Conservation (phyloP, 2,888 invertebrate genomes). For the Aricia artaxerxes region DNA sequence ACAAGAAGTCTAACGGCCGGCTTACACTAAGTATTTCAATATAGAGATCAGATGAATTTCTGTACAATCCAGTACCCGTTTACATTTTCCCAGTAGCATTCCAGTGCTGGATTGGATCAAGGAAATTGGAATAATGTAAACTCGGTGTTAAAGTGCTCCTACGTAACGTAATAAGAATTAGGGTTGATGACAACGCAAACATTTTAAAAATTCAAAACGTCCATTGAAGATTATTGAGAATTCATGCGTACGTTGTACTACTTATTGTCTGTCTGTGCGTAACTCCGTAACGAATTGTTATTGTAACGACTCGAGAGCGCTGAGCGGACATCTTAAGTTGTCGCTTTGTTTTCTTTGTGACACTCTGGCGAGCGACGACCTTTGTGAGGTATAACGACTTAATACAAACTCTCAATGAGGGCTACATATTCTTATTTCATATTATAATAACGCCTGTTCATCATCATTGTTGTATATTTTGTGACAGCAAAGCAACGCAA, state of each 20-base stretch:
- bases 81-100: too few species aligned
- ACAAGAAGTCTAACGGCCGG: too few species aligned
- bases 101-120: too few species aligned
- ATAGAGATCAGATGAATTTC: too few species aligned
- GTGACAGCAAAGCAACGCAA: too few species aligned
- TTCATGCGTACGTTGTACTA: not conserved
- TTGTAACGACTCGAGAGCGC: constrained; percentile 69
- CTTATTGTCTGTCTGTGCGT: constrained; percentile 47
- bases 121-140: too few species aligned
- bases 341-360: constrained; percentile 75
- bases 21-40: too few species aligned
- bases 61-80: too few species aligned
- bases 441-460: too few species aligned
- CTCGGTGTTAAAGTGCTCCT: too few species aligned
- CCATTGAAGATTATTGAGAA: not conserved
- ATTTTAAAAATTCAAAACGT: not conserved
- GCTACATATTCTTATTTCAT: not conserved
- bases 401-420: not conserved
- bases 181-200: constrained; percentile 2
- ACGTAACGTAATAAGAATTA: not conserved
- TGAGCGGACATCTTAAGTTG: constrained; percentile 70
- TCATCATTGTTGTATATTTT: too few species aligned
- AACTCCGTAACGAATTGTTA: constrained; percentile 57
- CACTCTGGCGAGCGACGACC: constrained; percentile 67
- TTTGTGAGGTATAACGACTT: constrained; percentile 55